These are phyloP conservation scores for Achroia grisella DNA, from an alignment of 1,140 invertebrate species.

Conservation along the genomic window DNA sequence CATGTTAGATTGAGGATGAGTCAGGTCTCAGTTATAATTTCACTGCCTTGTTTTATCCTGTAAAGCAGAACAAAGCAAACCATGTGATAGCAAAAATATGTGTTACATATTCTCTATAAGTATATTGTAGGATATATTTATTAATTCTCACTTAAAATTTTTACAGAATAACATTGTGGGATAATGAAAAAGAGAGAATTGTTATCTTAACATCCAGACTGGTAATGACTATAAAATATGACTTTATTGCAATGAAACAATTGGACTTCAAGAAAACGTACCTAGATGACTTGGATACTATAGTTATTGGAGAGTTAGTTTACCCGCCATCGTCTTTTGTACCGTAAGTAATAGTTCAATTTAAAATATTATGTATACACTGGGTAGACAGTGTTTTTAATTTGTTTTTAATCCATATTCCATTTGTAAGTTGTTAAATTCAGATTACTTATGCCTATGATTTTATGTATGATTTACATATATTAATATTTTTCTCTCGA, in stretches of 20 bases:
- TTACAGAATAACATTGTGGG: conserved; percentile 88
- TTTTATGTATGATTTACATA: too few species aligned
- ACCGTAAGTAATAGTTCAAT: conserved; percentile 79
- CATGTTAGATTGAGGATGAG: too few species aligned
- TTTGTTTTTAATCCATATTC: neutral
- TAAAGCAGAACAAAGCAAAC: too few species aligned
- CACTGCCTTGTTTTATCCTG: too few species aligned
- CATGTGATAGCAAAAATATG: too few species aligned
- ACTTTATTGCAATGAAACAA: conserved; percentile 86
- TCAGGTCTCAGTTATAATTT: too few species aligned
- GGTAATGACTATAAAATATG: conserved; percentile 85
- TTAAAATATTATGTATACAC: neutral
- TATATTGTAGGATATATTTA: too few species aligned
- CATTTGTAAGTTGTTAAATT: too few species aligned
- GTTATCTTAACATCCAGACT: conserved; percentile 81
- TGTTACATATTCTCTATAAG: too few species aligned
- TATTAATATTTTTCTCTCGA: too few species aligned
- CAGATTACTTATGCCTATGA: too few species aligned
- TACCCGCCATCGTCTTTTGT: conserved; percentile 86
- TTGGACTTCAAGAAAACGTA: conserved; percentile 80
- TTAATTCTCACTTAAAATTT: neutral
- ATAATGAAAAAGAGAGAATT: conserved; percentile 88
- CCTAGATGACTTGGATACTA: conserved; percentile 79
- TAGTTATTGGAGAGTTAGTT: conserved; percentile 83
- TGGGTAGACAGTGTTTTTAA: neutral